Evolutionary conservation across 92 coral and sea anemone genomes (phyloP).

Genomic region (Zoanthus gigantus): DNA sequence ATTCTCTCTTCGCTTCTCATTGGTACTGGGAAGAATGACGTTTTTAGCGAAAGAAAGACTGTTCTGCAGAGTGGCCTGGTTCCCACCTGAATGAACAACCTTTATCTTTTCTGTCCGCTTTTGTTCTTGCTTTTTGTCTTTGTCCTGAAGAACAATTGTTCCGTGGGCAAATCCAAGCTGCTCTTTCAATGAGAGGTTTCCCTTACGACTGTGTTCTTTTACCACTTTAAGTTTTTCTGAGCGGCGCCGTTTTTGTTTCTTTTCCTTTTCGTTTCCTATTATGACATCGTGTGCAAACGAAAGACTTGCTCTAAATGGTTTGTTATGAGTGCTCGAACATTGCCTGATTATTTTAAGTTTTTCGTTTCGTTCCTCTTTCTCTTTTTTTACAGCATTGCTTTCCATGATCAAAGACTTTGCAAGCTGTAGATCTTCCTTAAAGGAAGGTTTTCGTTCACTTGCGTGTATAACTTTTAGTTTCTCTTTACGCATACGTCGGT

Average conservation of each 20-base stretch:
- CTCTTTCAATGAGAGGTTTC: background rate
- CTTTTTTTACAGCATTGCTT: background rate
- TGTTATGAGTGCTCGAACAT: background rate
- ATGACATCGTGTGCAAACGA: slow-evolving; percentile 25
- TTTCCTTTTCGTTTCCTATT: background rate
- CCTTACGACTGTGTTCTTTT: background rate
- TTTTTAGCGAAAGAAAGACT: slow-evolving; percentile 8
- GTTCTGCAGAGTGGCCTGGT: background rate
- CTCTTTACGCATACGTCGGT: background rate
- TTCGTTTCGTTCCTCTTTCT: slow-evolving; percentile 10
- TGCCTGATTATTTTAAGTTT: slow-evolving; percentile 11
- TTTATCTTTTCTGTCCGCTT: slow-evolving; percentile 14
- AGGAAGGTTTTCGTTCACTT: slow-evolving; percentile 11
- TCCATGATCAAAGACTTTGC: slow-evolving; percentile 14
- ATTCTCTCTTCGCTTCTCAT: background rate
- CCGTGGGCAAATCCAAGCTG: slow-evolving; percentile 11
- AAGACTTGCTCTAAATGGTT: background rate
- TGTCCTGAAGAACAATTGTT: background rate
- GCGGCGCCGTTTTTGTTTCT: background rate
- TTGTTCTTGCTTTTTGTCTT: background rate
- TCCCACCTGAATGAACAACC: slow-evolving; percentile 20
- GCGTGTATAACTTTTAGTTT: slow-evolving; percentile 19
- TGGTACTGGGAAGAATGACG: background rate
- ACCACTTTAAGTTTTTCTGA: slow-evolving; percentile 23
- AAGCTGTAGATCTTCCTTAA: slow-evolving; percentile 20